phyloP scores from a whole-genome alignment of 1,140 invertebrate species.

The Episyrphus balteatus region DNA sequence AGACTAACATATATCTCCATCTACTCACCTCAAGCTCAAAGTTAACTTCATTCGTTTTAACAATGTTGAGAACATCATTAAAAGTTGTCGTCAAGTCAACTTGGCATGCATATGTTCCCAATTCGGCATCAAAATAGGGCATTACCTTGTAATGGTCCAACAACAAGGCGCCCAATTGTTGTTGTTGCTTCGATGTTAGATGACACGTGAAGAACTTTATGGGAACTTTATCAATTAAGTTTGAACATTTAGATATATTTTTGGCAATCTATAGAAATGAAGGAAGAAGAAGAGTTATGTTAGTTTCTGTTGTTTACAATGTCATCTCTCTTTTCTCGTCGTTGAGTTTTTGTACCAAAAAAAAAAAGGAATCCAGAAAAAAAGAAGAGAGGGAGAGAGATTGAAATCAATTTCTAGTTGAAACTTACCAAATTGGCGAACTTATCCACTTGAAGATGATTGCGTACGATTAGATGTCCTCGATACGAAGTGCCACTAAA shows the following conservation, averaged over 20 bases:
- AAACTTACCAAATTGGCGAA: constrained; percentile 27
- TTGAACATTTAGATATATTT: constrained; percentile 24
- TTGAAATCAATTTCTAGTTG: neutral
- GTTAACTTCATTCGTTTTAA: constrained; percentile 24
- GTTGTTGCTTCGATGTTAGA: constrained; percentile 18
- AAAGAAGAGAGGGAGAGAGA: too few relatives aligned
- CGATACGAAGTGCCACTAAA: constrained; percentile 30
- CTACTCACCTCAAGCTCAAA: constrained; percentile 25
- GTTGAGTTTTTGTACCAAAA: too few relatives aligned
- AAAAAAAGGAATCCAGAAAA: too few relatives aligned
- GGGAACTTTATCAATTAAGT: constrained; percentile 12
- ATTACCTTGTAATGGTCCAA: constrained; percentile 24
- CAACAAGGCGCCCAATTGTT: constrained; percentile 13
- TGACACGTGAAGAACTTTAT: constrained; percentile 25
- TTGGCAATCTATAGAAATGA: constrained; percentile 18
- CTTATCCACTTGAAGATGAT: constrained; percentile 34
- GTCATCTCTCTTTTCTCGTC: too few relatives aligned
- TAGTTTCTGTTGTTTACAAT: neutral
- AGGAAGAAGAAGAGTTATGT: neutral
- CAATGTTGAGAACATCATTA: constrained; percentile 19
- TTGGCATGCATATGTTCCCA: constrained; percentile 23
- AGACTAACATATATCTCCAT: neutral
- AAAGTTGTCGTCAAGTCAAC: constrained; percentile 19
- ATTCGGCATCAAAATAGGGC: constrained; percentile 20
- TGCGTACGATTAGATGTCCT: constrained; percentile 25